These are phyloP conservation scores for Fulica atra DNA, from an alignment of 2,113 vertebrate species.

Conservation along the genomic window DNA sequence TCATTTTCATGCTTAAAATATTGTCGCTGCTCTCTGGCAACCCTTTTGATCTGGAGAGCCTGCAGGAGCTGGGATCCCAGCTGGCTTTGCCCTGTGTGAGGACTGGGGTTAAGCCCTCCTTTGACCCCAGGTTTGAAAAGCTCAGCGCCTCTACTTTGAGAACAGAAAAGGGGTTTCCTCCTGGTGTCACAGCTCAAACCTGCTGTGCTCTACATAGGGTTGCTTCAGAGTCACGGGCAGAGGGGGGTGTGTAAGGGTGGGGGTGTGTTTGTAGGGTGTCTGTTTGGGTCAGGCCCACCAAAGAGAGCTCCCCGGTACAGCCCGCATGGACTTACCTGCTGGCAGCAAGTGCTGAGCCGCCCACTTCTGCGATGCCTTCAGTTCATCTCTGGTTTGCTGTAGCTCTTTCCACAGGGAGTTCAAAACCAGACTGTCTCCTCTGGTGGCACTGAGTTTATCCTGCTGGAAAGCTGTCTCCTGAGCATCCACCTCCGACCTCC, in stretches of 20 bases:
- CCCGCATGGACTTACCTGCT: conserved; percentile 76
- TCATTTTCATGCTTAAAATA: background rate
- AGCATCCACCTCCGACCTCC: background rate
- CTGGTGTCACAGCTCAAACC: background rate
- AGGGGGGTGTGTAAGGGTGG: background rate
- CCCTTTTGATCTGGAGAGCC: background rate
- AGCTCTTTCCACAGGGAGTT: conserved; percentile 68
- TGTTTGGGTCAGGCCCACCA: background rate
- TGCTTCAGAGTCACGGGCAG: fast-evolving
- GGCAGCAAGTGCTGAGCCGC: conserved; percentile 76
- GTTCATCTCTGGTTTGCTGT: conserved; percentile 68
- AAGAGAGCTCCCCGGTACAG: background rate
- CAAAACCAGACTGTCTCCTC: conserved; percentile 2
- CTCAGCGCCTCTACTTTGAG: background rate
- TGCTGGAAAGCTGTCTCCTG: conserved; percentile 34
- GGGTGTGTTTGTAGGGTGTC: no score
- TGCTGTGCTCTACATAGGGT: background rate
- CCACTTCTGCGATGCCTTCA: conserved; percentile 70
- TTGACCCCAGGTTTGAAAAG: background rate
- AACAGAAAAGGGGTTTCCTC: background rate
- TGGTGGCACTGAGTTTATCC: background rate
- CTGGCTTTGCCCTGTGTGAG: background rate
- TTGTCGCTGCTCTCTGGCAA: background rate
- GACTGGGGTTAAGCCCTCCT: background rate
- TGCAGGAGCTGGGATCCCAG: background rate